These are phyloP conservation scores for Trogon surrucura DNA, from an alignment of 2,113 vertebrate genomes.

Conservation along the genomic window DNA sequence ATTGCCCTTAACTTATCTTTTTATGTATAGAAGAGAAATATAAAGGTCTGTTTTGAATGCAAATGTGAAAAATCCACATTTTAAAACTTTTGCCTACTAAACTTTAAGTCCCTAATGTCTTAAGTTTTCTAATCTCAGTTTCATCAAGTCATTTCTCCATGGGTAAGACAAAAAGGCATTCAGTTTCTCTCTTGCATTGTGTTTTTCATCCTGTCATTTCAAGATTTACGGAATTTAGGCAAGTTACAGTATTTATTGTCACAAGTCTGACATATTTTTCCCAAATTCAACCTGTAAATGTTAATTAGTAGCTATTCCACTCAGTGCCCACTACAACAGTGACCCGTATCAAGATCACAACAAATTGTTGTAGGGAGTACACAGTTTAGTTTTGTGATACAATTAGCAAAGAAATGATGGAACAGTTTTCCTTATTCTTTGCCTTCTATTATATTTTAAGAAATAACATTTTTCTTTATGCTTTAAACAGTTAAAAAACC, in stretches of 20 bases:
- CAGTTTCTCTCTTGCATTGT: not conserved
- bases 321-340: not conserved
- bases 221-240: not conserved
- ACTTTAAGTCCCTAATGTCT: not conserved
- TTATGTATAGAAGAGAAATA: not conserved
- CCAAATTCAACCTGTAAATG: not conserved
- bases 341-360: not conserved
- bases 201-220: not conserved
- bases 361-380: not conserved
- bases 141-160: not conserved
- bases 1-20: slow-evolving; percentile 26
- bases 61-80: not conserved
- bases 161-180: not conserved
- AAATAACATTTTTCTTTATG: not conserved
- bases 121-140: not conserved
- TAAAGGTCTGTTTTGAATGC: not conserved
- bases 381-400: not conserved
- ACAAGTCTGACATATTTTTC: not conserved
- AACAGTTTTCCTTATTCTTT: not conserved
- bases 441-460: not conserved
- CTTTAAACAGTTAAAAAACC: not conserved
- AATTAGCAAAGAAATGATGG: not conserved
- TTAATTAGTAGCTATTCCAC: not conserved
- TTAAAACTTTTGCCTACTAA: not conserved
- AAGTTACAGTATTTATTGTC: not conserved